These are phyloP conservation scores for Cheilinus undulatus DNA, from an alignment of 2,113 vertebrate species.

Conservation along the genomic window DNA sequence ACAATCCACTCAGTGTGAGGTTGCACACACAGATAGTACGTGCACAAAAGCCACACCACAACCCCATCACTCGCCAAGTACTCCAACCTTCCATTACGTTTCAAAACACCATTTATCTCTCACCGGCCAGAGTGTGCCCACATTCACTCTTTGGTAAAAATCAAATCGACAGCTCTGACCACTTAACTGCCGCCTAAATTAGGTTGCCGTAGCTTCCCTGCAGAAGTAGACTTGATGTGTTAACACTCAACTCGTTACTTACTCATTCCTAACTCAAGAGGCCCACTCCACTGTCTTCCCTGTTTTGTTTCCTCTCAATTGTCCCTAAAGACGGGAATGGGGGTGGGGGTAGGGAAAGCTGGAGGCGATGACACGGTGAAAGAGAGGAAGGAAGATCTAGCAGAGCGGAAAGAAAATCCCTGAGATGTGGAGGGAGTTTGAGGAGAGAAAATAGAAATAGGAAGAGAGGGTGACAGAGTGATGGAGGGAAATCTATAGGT, in stretches of 20 bases:
- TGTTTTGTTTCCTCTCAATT: conserved; percentile 48
- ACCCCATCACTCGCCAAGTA: conserved; percentile 30
- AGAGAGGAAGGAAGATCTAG: conserved; percentile 51
- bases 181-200: conserved; percentile 53
- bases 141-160: conserved; percentile 38
- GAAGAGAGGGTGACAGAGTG: conserved; percentile 37
- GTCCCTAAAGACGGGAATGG: conserved; percentile 15
- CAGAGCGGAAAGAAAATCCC: conserved; percentile 44
- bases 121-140: conserved; percentile 12
- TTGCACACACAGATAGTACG: conserved; percentile 18
- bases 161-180: conserved; percentile 46
- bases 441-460: not conserved
- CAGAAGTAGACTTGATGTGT: conserved; percentile 32
- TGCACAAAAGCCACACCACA: conserved; percentile 13
- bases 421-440: conserved; percentile 4
- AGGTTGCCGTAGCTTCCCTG: conserved; percentile 31
- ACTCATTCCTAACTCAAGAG: conserved; percentile 35
- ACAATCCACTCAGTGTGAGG: conserved; percentile 52
- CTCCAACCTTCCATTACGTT: conserved; percentile 63
- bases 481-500: conserved; percentile 13
- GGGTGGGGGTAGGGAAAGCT: conserved; percentile 25
- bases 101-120: conserved; percentile 58
- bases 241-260: conserved; percentile 54
- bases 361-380: conserved; percentile 43
- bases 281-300: conserved; percentile 28